phyloP scores from a whole-genome alignment of 2,113 vertebrate species.

The Helogale parvula region DNA sequence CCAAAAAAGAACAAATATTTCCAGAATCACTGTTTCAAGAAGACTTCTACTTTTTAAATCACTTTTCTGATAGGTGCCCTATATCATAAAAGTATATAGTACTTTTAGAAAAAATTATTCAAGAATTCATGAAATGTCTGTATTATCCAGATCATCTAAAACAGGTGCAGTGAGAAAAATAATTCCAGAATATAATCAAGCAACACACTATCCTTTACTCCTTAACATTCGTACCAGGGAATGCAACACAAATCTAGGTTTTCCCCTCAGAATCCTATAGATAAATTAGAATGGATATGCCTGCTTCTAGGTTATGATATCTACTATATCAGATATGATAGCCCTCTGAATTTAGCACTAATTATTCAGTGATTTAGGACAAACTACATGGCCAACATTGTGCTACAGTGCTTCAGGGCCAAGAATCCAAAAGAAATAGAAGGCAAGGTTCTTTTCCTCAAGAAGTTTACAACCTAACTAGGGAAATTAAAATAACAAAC shows the following conservation, averaged over 20 bases:
- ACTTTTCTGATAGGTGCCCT: neutral
- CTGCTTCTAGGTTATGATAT: neutral
- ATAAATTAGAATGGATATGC: neutral
- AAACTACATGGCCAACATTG: neutral
- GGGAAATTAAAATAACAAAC: neutral
- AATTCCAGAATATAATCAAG: slow-evolving; percentile 16
- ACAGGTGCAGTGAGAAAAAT: neutral
- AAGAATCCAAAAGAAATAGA: neutral
- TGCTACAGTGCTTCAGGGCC: neutral
- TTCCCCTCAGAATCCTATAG: neutral
- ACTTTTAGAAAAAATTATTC: neutral
- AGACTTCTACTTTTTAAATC: neutral
- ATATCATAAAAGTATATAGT: neutral
- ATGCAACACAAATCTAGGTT: neutral
- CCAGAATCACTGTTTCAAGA: slow-evolving; percentile 9
- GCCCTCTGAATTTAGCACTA: neutral
- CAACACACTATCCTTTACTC: neutral
- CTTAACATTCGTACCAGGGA: neutral
- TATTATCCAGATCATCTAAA: neutral
- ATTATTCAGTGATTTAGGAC: neutral
- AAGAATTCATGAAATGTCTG: neutral
- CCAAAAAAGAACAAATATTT: slow-evolving; percentile 16
- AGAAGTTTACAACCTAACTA: slow-evolving; percentile 5
- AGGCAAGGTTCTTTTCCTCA: neutral
- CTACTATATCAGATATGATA: neutral